A percentile compares a stretch with the other conserved stretches of the same genome.
Evolutionary conservation across 2,888 invertebrate genomes (phyloP).

Genomic region (Teinopalpus imperialis): DNA sequence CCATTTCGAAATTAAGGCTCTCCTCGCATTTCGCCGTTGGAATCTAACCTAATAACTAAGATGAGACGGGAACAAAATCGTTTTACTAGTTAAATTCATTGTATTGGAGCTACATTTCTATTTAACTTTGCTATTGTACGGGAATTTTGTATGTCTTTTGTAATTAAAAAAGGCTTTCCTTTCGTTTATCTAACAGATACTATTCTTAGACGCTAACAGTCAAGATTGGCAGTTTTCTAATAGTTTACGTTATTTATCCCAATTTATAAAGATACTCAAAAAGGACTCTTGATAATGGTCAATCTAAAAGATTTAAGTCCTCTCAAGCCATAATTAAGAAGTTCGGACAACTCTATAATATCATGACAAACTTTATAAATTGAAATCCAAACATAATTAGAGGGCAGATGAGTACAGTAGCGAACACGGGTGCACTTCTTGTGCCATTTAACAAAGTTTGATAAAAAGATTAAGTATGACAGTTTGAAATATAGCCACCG

Average conservation of each 20-base stretch:
- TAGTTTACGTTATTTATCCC: too few relatives aligned
- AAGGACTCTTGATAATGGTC: too few relatives aligned
- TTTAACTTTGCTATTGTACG: too few relatives aligned
- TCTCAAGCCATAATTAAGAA: constrained; percentile 3
- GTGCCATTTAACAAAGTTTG: constrained; percentile 78
- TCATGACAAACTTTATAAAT: constrained; percentile 37
- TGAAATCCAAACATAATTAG: constrained; percentile 69
- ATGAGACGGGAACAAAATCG: constrained; percentile 3
- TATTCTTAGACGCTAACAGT: too few relatives aligned
- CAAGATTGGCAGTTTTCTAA: too few relatives aligned
- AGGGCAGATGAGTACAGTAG: constrained; percentile 62
- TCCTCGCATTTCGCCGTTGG: constrained; percentile 23
- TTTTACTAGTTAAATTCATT: constrained; percentile 7
- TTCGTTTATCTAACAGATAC: too few relatives aligned
- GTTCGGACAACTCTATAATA: constrained; percentile 33
- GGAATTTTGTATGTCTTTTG: too few relatives aligned
- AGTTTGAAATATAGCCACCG: constrained; percentile 80
- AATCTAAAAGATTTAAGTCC: background rate
- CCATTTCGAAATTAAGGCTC: constrained; percentile 41
- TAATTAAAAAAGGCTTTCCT: too few relatives aligned
- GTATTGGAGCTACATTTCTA: background rate
- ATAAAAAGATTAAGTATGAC: constrained; percentile 82
- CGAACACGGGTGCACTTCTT: constrained; percentile 76
- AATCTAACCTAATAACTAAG: constrained; percentile 24
- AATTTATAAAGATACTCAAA: too few relatives aligned